Evolutionary conservation across 1,140 invertebrate species (phyloP), one percentile per base, ranked within the genome.

Genomic region (Akabosia matsudoensis): DNA sequence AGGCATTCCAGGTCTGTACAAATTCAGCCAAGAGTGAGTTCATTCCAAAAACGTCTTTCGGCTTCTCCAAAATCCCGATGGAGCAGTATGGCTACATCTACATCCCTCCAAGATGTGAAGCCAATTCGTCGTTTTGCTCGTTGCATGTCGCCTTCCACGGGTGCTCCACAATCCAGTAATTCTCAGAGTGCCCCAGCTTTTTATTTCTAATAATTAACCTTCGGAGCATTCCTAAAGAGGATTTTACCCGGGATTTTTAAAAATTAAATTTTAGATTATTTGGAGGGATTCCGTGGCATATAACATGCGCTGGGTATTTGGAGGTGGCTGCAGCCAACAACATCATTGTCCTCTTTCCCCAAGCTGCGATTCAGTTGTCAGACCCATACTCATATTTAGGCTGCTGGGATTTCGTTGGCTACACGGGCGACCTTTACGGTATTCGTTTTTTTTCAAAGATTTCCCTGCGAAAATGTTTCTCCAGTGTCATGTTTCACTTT

Each of bases 241-340:
- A 74, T 72, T 54, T 30, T n/a, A 24, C 18, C 13, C 30, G 22
- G 56, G 16, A 72, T 30, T 56, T 45, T 45, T 45, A 10, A 16
- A n/a, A 61, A 61, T 24, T 13, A 51, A 2, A 1, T 70, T 72
- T 61, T 28, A 78, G 77, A 26, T 26, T 79, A 24, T 79, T 79
- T 31, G 76, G 78, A n/a, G 73, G 73, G 0, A 75, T 75, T 28
- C 78, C 78, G 24, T 74, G 75, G 70, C 75, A 77, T 70, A 75
- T 79, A n/a, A 79, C 78, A 52, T 79, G 78, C 31, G 75, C 73
- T 22, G 78, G 78, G 7, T 79, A 79, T 70, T 73, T 79, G 31
- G 78, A 79, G 74, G 70, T 79, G 0, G 78, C 78, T 28, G 78
- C 78, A 56, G 78, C 78, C 22, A 79, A 79, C 74, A 79, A 79